Percentiles rank a stretch among this genome's conserved stretches.
phyloP scores from a whole-genome alignment of 1,140 invertebrate species.

The Lineus longissimus region DNA sequence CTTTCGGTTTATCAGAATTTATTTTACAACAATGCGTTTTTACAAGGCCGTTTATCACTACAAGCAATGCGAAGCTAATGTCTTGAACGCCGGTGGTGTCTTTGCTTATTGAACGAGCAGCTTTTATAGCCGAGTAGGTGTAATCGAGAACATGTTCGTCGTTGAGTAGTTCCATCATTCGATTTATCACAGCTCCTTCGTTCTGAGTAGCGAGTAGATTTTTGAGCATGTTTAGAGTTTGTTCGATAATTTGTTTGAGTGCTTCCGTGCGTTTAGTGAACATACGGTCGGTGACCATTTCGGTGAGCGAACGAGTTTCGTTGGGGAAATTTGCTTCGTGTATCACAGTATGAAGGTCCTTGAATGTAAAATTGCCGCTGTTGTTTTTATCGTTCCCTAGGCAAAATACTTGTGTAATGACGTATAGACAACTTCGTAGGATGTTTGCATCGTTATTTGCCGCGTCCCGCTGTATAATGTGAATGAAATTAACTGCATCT shows the following conservation, averaged over 20 bases:
- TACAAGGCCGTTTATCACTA: conserved; percentile 7
- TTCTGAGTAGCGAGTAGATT: neutral
- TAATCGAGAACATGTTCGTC: conserved; percentile 4
- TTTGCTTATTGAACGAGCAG: neutral
- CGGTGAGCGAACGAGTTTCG: neutral
- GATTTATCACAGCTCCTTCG: neutral
- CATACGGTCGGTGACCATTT: neutral
- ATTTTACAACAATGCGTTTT: conserved; percentile 4
- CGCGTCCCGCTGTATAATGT: conserved; percentile 5
- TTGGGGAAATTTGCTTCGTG: conserved; percentile 5
- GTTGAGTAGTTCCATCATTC: neutral
- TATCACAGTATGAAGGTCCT: neutral
- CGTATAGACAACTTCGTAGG: neutral
- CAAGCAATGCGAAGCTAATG: neutral
- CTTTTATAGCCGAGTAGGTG: conserved; percentile 3
- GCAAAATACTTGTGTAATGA: conserved; percentile 5
- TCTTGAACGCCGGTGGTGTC: conserved; percentile 3
- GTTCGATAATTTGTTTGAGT: neutral
- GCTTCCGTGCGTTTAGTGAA: neutral
- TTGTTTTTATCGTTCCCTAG: conserved; percentile 5
- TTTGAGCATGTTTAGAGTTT: conserved; percentile 2
- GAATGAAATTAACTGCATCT: neutral
- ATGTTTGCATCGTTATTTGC: conserved; percentile 2
- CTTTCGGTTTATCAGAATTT: conserved; percentile 6
- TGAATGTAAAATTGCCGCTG: neutral